Evolutionary conservation across 2,797 vertebrate genomes (phyloP).

Genomic region (Agapornis canus): DNA sequence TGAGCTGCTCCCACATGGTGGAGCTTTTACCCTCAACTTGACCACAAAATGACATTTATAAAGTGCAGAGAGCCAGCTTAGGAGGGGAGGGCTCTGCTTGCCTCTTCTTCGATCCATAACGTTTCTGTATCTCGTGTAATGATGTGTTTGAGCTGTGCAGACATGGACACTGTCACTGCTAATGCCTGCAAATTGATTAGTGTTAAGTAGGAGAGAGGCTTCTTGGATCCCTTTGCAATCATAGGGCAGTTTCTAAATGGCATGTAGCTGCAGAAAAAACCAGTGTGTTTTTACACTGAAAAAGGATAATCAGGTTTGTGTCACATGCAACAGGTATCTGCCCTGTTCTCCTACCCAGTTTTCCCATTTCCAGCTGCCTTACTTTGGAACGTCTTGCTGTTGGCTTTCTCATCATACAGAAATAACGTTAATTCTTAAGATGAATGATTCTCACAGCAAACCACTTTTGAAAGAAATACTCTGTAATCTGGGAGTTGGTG

Average conservation of each 20-base stretch:
- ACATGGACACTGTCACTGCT: background rate
- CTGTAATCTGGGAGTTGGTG: background rate
- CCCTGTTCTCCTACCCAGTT: background rate
- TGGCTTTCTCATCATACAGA: background rate
- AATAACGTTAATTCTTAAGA: background rate
- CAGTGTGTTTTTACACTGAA: background rate
- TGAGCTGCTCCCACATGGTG: slow-evolving; percentile 69
- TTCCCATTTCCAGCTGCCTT: background rate
- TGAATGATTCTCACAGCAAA: background rate
- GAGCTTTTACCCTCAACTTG: slow-evolving; percentile 66
- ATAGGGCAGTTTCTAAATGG: rapidly evolving
- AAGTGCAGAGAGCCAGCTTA: background rate
- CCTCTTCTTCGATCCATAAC: background rate
- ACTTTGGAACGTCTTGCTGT: background rate
- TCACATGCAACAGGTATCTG: background rate
- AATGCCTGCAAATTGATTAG: background rate
- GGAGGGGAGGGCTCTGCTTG: background rate
- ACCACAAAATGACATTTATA: slow-evolving; percentile 16
- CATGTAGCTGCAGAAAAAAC: background rate
- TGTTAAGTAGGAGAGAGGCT: background rate
- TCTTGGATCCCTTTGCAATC: background rate
- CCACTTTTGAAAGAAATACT: background rate
- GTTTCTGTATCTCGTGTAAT: rapidly evolving
- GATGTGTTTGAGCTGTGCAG: background rate
- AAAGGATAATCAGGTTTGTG: background rate